Base-by-base conservation (phyloP, 1,140 invertebrate species). In the Cecropterus lyciades region DNA sequence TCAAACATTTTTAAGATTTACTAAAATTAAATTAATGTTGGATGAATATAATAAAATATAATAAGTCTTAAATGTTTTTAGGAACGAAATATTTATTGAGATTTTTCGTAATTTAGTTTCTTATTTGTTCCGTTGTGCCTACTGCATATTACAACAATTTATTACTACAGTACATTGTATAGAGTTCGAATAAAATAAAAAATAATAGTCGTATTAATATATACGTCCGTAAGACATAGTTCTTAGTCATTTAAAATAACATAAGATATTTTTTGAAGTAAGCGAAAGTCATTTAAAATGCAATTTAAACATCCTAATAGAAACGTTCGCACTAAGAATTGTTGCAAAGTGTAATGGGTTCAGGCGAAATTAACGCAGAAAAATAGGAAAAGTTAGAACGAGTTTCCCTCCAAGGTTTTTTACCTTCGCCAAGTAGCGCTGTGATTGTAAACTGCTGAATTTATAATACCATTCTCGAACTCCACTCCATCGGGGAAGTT, bases 381-480 rank as follows among this genome's bases (percentile, higher is more conserved):
- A 92, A 92, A 92, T 92, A 92, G 89, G 89, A 92, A 90, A 92
- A 92, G 89, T 92, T 92, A 87, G 83, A 90, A 92, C 81, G 89
- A 92, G 89, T 90, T 92, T 85, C n/a, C 75, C 79, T 77, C 82
- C 75, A 83, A 83, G 84, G 82, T 82, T 90, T 89, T 89, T 87
- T 88, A 74, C 80, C 78, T 82, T 82, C 79, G 73, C 76, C 78
- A 82, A 85, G 84, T 86, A 80, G 82, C 84, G 84, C 80, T 87
- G 87, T 92, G 87, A 92, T 92, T 92, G 89, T 89, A 89, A 89
- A 90, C 89, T 87, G 86, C 72, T 92, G 84, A 92, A 92, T 90
- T 92, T 90, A 92, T 92, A 92, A 92, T 91, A 82, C 86, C 81
- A 88, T 92, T 90, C 87, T 84, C 87, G 84, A 91, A 91, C 84